phyloP scores from a whole-genome alignment of 2,888 invertebrate species.

The Teleiodes luculella region DNA sequence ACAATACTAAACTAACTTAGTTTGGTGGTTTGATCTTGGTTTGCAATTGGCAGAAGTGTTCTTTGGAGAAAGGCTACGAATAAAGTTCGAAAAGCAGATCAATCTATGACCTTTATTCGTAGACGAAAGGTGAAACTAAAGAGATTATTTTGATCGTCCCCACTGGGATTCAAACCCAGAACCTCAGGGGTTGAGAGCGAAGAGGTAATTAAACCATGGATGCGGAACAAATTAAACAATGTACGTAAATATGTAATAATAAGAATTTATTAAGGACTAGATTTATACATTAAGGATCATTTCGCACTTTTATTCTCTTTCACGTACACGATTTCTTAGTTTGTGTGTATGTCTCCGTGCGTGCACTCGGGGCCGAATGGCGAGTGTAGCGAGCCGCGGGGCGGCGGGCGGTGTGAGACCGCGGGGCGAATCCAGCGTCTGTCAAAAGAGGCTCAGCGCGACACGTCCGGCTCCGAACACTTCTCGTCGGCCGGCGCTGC shows the following conservation, averaged over 20 bases:
- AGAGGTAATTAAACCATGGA: no score
- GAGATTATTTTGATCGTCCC: no score
- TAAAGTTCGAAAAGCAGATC: no score
- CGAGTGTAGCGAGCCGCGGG: slow-evolving; percentile 26
- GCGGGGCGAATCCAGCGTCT: slow-evolving; percentile 64
- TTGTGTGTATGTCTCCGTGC: slow-evolving; percentile 62
- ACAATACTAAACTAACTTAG: no score
- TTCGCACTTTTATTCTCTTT: slow-evolving; percentile 54
- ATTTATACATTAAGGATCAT: slow-evolving; percentile 59
- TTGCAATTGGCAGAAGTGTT: no score
- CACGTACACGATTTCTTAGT: slow-evolving; percentile 54
- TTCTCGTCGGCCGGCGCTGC: slow-evolving; percentile 41
- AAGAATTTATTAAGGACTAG: slow-evolving; percentile 64
- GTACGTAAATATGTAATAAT: background rate
- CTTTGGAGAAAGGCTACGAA: no score
- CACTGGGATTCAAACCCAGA: no score
- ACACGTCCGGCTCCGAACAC: slow-evolving; percentile 62
- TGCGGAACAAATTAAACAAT: background rate
- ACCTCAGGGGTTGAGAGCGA: no score
- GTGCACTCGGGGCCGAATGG: slow-evolving; percentile 45
- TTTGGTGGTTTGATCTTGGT: no score
- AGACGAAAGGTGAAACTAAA: no score
- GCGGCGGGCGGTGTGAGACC: slow-evolving; percentile 47
- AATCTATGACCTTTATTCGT: no score
- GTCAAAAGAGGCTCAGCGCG: slow-evolving; percentile 59